Evolutionary conservation across 2,113 vertebrate genomes (phyloP).

Genomic region (Gila orcuttii): DNA sequence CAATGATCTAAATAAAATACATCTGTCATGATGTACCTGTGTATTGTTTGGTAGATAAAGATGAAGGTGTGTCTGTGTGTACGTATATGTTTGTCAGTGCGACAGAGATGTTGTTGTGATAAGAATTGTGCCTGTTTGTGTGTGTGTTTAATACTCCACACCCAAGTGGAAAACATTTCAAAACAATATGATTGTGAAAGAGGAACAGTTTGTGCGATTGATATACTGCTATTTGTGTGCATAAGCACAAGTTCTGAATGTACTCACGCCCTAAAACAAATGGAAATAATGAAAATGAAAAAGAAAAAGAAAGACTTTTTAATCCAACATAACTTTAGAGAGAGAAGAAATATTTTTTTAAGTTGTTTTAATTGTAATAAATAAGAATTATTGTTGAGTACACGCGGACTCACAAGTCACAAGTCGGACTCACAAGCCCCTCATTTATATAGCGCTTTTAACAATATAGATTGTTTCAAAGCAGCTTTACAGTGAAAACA

Average conservation of each 20-base stretch:
- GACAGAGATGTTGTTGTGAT: background rate
- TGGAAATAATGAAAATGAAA: background rate
- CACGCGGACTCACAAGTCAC: background rate
- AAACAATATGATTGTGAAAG: constrained; percentile 21
- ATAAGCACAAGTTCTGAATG: background rate
- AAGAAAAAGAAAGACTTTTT: background rate
- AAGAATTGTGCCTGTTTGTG: constrained; percentile 8
- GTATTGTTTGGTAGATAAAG: background rate
- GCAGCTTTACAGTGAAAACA: no score
- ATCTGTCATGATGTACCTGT: background rate
- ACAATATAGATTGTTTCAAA: no score
- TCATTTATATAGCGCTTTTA: no score
- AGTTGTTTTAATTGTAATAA: background rate
- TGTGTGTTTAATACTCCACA: background rate
- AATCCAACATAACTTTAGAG: background rate
- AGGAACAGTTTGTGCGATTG: background rate
- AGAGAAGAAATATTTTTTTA: background rate
- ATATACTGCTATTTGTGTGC: background rate
- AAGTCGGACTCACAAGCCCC: background rate
- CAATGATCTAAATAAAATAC: background rate
- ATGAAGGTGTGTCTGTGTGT: background rate
- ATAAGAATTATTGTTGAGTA: background rate
- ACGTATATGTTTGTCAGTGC: background rate
- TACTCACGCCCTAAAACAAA: constrained; percentile 7
- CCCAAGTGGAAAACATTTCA: background rate